phyloP scores from a whole-genome alignment of 2,888 invertebrate genomes.

The Trisateles emortualis region DNA sequence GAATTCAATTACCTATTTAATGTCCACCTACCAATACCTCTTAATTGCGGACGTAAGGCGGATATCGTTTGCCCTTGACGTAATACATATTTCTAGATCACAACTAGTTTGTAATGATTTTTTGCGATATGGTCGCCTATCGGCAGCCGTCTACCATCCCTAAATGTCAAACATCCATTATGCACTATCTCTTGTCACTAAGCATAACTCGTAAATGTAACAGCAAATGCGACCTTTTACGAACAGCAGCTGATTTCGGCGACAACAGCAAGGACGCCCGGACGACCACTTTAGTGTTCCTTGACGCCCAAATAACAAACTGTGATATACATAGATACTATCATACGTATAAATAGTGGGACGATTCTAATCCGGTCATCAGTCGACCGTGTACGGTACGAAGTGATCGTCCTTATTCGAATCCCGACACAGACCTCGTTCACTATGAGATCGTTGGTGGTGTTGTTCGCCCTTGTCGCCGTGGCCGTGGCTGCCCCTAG shows the following conservation, averaged over 20 bases:
- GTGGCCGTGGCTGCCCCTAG: constrained; percentile 62
- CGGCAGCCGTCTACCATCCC: constrained; percentile 31
- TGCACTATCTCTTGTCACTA: constrained; percentile 24
- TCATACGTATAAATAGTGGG: constrained; percentile 73
- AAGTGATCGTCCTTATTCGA: constrained; percentile 69
- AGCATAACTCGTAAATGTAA: constrained; percentile 29
- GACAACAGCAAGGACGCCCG: constrained; percentile 58
- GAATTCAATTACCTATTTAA: constrained; percentile 13
- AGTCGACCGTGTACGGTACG: constrained; percentile 66
- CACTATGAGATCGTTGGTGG: constrained; percentile 77
- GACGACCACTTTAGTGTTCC: constrained; percentile 61
- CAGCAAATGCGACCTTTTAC: constrained; percentile 38
- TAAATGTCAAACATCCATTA: constrained; percentile 64
- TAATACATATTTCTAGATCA: constrained; percentile 53
- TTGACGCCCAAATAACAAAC: constrained; percentile 55
- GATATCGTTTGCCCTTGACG: constrained; percentile 55
- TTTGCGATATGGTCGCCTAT: constrained; percentile 43
- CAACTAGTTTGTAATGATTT: constrained; percentile 44
- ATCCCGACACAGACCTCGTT: constrained; percentile 72
- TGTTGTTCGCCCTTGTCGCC: constrained; percentile 71
- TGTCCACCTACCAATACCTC: constrained; percentile 18
- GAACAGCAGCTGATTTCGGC: constrained; percentile 57
- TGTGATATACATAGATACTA: constrained; percentile 60
- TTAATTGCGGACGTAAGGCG: constrained; percentile 57
- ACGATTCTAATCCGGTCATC: constrained; percentile 55